Evolutionary conservation across 2,797 vertebrate genomes (phyloP), one percentile per base, ranked within the genome.

Genomic region (Champsocephalus gunnari): DNA sequence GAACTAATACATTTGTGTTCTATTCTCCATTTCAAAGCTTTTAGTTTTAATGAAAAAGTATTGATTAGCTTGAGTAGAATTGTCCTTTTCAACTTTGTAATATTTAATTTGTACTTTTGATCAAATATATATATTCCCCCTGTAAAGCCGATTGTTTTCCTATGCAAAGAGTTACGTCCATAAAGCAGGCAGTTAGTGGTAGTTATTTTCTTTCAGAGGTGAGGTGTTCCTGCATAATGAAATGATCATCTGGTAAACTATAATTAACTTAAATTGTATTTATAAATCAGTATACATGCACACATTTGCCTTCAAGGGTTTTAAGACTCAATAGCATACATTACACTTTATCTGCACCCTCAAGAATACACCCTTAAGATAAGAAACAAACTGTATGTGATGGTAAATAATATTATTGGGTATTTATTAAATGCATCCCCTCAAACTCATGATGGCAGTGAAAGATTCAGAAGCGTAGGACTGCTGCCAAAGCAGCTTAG

Each of bases 31-130:
- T 73, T 56, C 11, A 60, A 59, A 50, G 49, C 12, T 49, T 60
- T 71, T 16, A 7, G 19, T 54, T 53, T 54, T 28, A 28, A 48
- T 55, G 12, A 48, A 55, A 53, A 55, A 54, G 48, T 32, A 66
- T 66, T 69, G 43, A 74, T 59, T 45, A 56, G 28, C 34, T 69
- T 57, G 24, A 53, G 12, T 32, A 62, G 21, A 24, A 19, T 41
- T 43, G n/a, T 68, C n/a, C 7, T 16, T 3, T 34, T 57, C 14
- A 44, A 7, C 48, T 66, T 8, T 12, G 2, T 0, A 17, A 3
- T 19, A n/a, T 50, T 49, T 28, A 0, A 13, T 47, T 34, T 59
- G 10, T 28, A 34, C n/a, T 11, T 63, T 17, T 19, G 28, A 16
- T 55, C 5, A 49, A 58, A 58, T 49, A 49, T 49, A 41, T 7